These are phyloP conservation scores for Melikaiella ostensackeni DNA, from an alignment of 2,888 invertebrate genomes.

Conservation along the genomic window DNA sequence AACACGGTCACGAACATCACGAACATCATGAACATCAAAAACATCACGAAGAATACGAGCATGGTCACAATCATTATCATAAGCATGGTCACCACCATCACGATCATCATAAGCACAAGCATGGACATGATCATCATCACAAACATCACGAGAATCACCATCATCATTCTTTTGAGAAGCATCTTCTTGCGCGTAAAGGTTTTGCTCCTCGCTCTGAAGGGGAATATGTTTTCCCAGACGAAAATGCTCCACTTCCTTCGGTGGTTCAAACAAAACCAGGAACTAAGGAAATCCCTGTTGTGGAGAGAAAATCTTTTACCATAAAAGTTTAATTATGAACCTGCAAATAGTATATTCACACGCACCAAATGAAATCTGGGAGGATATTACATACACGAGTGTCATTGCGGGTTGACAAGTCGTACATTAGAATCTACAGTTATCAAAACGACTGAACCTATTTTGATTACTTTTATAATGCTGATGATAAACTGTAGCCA, in stretches of 20 bases:
- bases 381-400: neutral
- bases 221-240: neutral
- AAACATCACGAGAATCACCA: slow-evolving; percentile 47
- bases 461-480: neutral
- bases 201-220: neutral
- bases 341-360: neutral
- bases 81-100: slow-evolving; percentile 61
- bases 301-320: neutral
- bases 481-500: neutral
- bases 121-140: slow-evolving; percentile 61
- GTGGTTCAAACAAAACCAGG: neutral
- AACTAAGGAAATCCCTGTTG: neutral
- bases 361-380: neutral
- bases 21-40: slow-evolving; percentile 61
- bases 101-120: slow-evolving; percentile 58
- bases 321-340: neutral
- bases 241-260: neutral
- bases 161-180: slow-evolving; percentile 1
- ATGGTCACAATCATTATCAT: slow-evolving; percentile 56
- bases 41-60: slow-evolving; percentile 52
- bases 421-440: neutral
- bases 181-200: neutral
- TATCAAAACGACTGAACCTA: neutral
- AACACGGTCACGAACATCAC: slow-evolving; percentile 55
- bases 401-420: neutral